Base-by-base conservation (phyloP, 2,888 invertebrate species). In the Tenthredo notha region DNA sequence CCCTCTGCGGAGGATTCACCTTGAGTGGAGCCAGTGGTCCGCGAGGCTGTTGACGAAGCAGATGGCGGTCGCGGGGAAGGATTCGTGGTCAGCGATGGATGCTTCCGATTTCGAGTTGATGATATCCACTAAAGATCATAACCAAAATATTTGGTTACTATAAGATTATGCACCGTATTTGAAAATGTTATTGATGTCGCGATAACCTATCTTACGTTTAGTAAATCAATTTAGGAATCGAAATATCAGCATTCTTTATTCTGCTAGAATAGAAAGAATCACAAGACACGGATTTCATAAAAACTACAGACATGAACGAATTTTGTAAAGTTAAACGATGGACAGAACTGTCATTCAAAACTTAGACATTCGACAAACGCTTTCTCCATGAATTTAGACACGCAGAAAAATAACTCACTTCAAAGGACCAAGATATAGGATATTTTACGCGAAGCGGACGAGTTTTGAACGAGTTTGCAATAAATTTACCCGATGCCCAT, bases 11-110 rank as follows among this genome's bases (percentile, higher is more conserved):
- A 87, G 84, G 86, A 84, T 84, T 88, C 88, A 84, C 87, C 86
- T 75, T 89, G 90, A 86, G 86, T 87, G 65, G 89, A 87, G 85
- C 87, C 88, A 84, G 82, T 65, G 2, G 86, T 88, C 86, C 87
- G 89, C 54, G 89, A 89, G 43, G 87, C 88, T 84, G 89, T 88
- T 58, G 91, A 91, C 40, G 89, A 86, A 25, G 90, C 87, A 37
- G 91, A 90, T 43, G 87, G 85, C 18, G 91, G 87, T 74, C 91
- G 90, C 3, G 89, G 83, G 6, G 87, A 85, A n/a, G 90, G 87
- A 74, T 90, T 89, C 18, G 74, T 40, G n/a, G 86, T 80, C 58
- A 90, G 84, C 78, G 87, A 87, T 86, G 85, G 87, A 50, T 87
- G 85, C 83, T 86, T 89, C 87, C 90, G 33, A 65, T 84, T 83